Conservation (phyloP, 1,140 invertebrate species). For the Neelides sp. region DNA sequence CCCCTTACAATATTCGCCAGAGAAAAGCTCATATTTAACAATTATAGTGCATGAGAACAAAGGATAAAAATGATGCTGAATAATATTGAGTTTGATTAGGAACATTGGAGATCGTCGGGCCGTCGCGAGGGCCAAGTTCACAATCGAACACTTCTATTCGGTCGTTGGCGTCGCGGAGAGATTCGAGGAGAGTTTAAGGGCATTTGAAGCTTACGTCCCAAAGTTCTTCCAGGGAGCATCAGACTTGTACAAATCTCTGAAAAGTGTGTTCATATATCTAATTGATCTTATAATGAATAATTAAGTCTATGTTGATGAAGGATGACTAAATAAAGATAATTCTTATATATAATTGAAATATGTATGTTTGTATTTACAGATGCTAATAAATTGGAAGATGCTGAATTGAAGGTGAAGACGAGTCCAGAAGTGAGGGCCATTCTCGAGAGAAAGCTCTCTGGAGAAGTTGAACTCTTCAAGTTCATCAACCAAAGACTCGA, state of each 20-base stretch:
- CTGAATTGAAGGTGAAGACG: conserved; percentile 59
- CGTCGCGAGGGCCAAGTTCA: conserved; percentile 64
- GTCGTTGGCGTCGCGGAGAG: conserved; percentile 78
- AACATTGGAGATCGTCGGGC: too few relatives aligned
- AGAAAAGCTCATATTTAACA: too few relatives aligned
- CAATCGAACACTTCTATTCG: conserved; percentile 70
- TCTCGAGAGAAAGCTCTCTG: conserved; percentile 67
- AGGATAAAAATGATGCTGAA: too few relatives aligned
- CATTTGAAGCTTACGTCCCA: conserved; percentile 70
- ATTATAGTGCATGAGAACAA: too few relatives aligned
- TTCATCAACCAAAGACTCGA: conserved; percentile 71
- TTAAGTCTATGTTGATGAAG: background rate
- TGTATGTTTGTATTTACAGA: background rate
- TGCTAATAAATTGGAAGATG: conserved; percentile 1
- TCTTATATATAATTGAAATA: background rate
- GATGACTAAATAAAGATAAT: background rate
- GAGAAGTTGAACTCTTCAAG: conserved; percentile 80
- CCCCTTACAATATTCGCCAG: too few relatives aligned
- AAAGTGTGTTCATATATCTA: conserved; percentile 28
- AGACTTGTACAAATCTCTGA: conserved; percentile 61
- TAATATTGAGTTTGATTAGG: too few relatives aligned
- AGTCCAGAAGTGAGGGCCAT: conserved; percentile 74
- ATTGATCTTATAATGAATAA: background rate
- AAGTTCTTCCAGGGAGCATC: conserved; percentile 64
- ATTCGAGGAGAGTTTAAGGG: conserved; percentile 65